Conservation (phyloP, 2,888 invertebrate species). For the Dasysyrphus albostriatus region DNA sequence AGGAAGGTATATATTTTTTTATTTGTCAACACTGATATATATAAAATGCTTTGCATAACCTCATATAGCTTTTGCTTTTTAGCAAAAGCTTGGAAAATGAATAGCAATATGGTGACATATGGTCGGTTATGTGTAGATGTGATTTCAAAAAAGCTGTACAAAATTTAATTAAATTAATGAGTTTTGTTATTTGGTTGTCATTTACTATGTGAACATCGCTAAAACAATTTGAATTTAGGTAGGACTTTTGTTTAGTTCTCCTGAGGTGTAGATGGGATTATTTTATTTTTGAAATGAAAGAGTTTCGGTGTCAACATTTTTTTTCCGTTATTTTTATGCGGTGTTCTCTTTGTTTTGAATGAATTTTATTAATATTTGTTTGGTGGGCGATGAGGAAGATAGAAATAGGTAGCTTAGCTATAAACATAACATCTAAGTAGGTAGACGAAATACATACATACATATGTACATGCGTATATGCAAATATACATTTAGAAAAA, state of each 20-base stretch:
- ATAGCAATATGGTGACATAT: slow-evolving; percentile 44
- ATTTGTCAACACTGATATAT: slow-evolving; percentile 22
- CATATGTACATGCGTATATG: too few species aligned
- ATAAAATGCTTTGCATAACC: slow-evolving; percentile 53
- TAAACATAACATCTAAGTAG: too few species aligned
- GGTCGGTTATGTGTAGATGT: slow-evolving; percentile 42
- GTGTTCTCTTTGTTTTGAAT: background rate
- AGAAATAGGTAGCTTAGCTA: background rate
- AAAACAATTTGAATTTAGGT: background rate
- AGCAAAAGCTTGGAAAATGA: slow-evolving; percentile 11
- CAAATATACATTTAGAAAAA: too few species aligned
- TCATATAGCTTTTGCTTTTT: slow-evolving; percentile 10
- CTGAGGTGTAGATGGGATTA: background rate
- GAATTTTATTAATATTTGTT: background rate
- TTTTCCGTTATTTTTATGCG: background rate
- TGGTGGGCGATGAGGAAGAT: background rate
- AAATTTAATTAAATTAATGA: slow-evolving; percentile 65
- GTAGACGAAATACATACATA: too few species aligned
- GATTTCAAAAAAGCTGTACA: slow-evolving; percentile 35
- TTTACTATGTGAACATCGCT: slow-evolving; percentile 8
- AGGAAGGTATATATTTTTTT: background rate
- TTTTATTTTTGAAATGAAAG: background rate
- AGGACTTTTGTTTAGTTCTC: background rate
- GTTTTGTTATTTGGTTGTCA: slow-evolving; percentile 20
- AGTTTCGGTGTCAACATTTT: background rate